These are phyloP conservation scores for Pituophis catenifer DNA, from an alignment of 2,113 vertebrate species.

Conservation along the genomic window DNA sequence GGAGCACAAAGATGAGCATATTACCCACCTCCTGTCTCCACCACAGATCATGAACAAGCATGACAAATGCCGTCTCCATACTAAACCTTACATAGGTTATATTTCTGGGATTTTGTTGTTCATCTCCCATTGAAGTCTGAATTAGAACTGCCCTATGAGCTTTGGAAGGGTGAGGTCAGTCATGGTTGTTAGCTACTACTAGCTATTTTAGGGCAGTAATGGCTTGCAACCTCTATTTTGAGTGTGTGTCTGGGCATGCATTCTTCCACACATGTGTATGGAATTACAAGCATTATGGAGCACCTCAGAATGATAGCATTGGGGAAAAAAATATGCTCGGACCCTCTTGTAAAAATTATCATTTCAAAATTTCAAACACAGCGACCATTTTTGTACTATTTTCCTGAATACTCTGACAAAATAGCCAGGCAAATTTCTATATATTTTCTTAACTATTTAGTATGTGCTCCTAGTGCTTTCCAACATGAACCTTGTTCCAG, in stretches of 20 bases:
- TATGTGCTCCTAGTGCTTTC: background rate
- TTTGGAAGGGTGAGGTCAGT: background rate
- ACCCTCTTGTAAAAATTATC: background rate
- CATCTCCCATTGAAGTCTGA: background rate
- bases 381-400: background rate
- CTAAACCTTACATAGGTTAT: background rate
- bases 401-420: background rate
- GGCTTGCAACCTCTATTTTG: background rate
- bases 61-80: background rate
- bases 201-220: background rate
- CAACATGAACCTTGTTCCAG: background rate
- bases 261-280: background rate
- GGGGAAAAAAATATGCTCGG: background rate
- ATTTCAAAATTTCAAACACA: background rate
- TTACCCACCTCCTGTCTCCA: background rate
- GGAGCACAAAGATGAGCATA: background rate
- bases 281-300: background rate
- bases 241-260: background rate
- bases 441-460: background rate
- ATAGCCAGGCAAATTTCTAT: background rate
- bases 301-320: background rate
- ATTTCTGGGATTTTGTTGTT: background rate
- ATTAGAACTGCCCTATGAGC: background rate
- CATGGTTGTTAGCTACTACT: background rate
- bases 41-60: background rate